Conservation (phyloP, 2,888 invertebrate species). For the Lithophane ornitopus region DNA sequence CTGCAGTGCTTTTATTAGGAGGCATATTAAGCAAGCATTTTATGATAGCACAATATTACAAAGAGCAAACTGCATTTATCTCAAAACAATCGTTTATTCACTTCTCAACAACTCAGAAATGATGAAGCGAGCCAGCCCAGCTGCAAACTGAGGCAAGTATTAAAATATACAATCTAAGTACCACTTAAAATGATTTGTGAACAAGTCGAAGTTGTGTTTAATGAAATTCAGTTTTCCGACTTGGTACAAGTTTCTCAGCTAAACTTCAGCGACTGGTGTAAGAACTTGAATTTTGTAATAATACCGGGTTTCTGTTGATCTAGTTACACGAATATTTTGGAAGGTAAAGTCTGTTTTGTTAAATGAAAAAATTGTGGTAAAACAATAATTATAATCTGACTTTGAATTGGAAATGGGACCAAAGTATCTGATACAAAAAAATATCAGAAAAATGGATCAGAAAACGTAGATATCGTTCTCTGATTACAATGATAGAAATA, state of each 20-base stretch:
- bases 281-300: conserved; percentile 27
- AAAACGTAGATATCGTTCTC: neutral
- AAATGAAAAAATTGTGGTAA: no score
- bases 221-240: conserved; percentile 60
- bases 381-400: no score
- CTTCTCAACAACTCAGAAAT: conserved; percentile 8
- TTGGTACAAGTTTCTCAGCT: conserved; percentile 40
- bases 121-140: conserved; percentile 21
- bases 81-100: conserved; percentile 23
- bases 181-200: conserved; percentile 58
- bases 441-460: neutral
- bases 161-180: conserved; percentile 53
- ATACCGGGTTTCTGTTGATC: conserved; percentile 11
- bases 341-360: neutral
- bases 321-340: neutral
- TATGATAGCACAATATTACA: neutral
- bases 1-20: neutral
- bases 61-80: conserved; percentile 5
- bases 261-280: conserved; percentile 34
- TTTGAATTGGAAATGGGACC: neutral
- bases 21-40: neutral
- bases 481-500: neutral
- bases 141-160: conserved; percentile 43
- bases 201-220: conserved; percentile 53
- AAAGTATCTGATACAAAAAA: neutral